These are phyloP conservation scores for Nectonema munidae DNA, from an alignment of 2,888 invertebrate species.

Conservation along the genomic window DNA sequence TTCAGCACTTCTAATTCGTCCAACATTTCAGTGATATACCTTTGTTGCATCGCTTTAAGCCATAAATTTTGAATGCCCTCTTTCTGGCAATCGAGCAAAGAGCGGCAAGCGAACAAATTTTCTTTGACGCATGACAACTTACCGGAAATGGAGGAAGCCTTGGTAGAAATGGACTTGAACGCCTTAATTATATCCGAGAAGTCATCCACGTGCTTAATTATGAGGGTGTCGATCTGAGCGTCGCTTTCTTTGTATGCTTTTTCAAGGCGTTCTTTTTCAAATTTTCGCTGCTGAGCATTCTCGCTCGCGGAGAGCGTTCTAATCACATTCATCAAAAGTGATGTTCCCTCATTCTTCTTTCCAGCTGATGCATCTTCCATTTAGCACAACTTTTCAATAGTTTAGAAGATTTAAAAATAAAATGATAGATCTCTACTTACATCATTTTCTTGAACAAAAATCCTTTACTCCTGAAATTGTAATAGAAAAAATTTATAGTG, in stretches of 20 bases:
- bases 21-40: slow-evolving; percentile 49
- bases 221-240: slow-evolving; percentile 48
- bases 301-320: slow-evolving; percentile 54
- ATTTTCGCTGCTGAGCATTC: slow-evolving; percentile 50
- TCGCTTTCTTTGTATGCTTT: slow-evolving; percentile 69
- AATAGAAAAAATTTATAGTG: too few species aligned
- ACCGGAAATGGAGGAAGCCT: too few species aligned
- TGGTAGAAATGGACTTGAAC: too few species aligned
- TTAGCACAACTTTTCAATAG: too few species aligned
- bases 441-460: too few species aligned
- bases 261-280: slow-evolving; percentile 65
- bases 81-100: slow-evolving; percentile 48
- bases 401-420: too few species aligned
- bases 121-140: slow-evolving; percentile 48
- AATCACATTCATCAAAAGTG: slow-evolving; percentile 60
- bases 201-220: too few species aligned
- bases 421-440: too few species aligned
- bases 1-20: slow-evolving; percentile 54
- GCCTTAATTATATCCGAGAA: too few species aligned
- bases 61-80: slow-evolving; percentile 70
- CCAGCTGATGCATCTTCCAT: too few species aligned
- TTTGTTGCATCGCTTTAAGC: slow-evolving; percentile 78
- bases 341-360: too few species aligned
- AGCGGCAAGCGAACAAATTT: slow-evolving; percentile 46
- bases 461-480: too few species aligned